These are phyloP conservation scores for Pterostichus niger DNA, from an alignment of 2,888 invertebrate species.

Conservation along the genomic window DNA sequence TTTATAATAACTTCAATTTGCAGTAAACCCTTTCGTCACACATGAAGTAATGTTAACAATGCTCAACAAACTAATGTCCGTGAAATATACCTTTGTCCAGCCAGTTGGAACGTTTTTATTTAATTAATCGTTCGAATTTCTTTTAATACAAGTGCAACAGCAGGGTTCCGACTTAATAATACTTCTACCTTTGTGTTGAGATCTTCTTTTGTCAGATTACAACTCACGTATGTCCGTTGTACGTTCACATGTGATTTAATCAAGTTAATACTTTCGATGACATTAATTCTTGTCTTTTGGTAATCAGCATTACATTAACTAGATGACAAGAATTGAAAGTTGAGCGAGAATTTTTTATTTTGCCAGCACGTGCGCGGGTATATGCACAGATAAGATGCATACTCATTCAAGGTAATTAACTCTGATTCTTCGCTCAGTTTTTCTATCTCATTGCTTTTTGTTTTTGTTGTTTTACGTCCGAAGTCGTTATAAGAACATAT, in stretches of 20 bases:
- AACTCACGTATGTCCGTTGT: neutral
- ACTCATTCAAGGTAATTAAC: constrained; percentile 50
- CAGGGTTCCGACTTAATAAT: constrained; percentile 30
- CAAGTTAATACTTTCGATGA: neutral
- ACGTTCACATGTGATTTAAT: constrained; percentile 29
- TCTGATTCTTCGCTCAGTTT: constrained; percentile 36
- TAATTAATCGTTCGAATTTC: constrained; percentile 50
- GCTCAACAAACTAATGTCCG: neutral
- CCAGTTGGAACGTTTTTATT: constrained; percentile 41
- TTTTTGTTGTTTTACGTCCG: neutral
- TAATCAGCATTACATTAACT: constrained; percentile 35
- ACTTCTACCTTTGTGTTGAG: constrained; percentile 22
- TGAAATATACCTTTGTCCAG: constrained; percentile 3
- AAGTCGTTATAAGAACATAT: no score
- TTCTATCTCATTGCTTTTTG: constrained; percentile 3
- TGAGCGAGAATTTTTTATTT: neutral
- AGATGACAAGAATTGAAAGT: constrained; percentile 1
- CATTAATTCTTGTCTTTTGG: constrained; percentile 19
- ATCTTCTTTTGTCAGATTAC: constrained; percentile 39
- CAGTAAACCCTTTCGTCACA: constrained; percentile 16
- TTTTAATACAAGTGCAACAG: constrained; percentile 2
- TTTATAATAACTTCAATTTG: no score
- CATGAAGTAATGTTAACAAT: constrained; percentile 3
- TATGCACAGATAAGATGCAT: constrained; percentile 28
- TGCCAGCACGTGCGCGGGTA: neutral